A percentile compares a stretch with the other conserved stretches of the same genome.
Conservation (phyloP, 92 coral and sea anemone genomes). For the Hydrozoanthus gracilis region DNA sequence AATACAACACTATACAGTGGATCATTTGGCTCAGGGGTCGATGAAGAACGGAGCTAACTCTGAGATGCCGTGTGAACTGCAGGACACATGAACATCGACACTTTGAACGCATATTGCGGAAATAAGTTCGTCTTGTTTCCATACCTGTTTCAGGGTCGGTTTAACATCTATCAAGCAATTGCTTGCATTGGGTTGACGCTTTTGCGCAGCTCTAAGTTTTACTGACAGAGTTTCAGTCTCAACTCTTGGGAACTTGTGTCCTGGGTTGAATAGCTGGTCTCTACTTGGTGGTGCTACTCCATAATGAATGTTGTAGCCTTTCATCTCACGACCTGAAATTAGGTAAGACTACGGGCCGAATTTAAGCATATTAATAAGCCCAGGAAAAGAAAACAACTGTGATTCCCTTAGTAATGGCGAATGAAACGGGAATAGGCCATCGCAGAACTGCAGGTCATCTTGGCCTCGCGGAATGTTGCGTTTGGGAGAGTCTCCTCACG, state of each 20-base stretch:
- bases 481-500: conserved; percentile 6
- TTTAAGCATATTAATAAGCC: conserved; percentile 2
- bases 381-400: conserved; percentile 1
- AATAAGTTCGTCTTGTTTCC: too few species aligned
- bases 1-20: too few species aligned
- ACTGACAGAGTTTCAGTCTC: background rate
- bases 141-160: too few species aligned
- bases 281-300: background rate
- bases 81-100: too few species aligned
- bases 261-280: background rate
- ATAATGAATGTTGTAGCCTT: background rate
- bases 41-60: too few species aligned
- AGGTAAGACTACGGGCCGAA: conserved; percentile 1
- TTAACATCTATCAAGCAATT: too few species aligned
- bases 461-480: background rate
- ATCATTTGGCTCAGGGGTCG: too few species aligned
- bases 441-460: background rate
- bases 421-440: conserved; percentile 1
- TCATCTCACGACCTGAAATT: background rate
- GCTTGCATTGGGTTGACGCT: background rate
- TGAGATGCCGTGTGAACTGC: too few species aligned
- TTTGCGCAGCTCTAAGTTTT: background rate
- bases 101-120: too few species aligned
- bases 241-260: background rate
- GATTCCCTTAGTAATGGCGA: conserved; percentile 6